These are phyloP conservation scores for Lumbricus terrestris DNA, from an alignment of 2,888 invertebrate species.

Conservation along the genomic window DNA sequence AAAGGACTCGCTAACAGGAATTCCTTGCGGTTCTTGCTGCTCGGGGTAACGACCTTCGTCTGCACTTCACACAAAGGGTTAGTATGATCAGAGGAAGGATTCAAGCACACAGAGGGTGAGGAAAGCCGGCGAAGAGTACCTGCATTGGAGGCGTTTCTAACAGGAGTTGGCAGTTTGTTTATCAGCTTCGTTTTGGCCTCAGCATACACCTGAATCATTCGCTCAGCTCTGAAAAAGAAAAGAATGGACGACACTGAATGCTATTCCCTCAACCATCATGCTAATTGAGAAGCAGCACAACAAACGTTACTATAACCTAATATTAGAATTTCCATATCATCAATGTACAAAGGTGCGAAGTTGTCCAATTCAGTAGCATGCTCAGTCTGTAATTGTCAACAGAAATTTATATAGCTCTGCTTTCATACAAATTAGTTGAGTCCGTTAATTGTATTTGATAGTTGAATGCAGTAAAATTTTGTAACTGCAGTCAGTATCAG, in stretches of 20 bases:
- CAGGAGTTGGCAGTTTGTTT: not conserved
- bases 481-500: no score
- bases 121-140: slow-evolving; percentile 10
- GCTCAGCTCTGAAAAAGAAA: not conserved
- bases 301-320: not conserved
- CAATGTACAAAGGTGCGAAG: not conserved
- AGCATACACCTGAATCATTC: not conserved
- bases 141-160: not conserved
- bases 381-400: not conserved
- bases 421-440: no score
- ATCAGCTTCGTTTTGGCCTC: not conserved
- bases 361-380: not conserved
- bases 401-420: no score
- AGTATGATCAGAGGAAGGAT: not conserved
- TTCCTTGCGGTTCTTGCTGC: not conserved
- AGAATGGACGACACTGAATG: not conserved
- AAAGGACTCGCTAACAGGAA: not conserved
- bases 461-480: no score
- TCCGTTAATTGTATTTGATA: no score
- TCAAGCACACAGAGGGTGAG: not conserved
- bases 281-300: not conserved
- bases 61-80: not conserved
- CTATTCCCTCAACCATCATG: not conserved
- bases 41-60: not conserved
- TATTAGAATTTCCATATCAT: not conserved